Evolutionary conservation across 2,888 invertebrate species (phyloP), one percentile per base, ranked within the genome.

Genomic region (Aradus depressus): DNA sequence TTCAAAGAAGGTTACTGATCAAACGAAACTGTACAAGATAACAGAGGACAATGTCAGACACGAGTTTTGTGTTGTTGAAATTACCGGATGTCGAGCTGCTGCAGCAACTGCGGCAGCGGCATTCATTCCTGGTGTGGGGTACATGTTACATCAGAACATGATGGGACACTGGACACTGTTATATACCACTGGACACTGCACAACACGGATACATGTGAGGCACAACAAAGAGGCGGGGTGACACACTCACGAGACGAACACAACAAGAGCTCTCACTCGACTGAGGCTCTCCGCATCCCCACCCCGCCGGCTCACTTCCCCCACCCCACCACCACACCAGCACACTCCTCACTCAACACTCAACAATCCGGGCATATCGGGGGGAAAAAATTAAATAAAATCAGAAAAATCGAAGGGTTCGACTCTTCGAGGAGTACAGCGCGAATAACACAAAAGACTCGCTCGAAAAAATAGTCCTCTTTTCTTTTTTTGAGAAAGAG

Each of bases 81-180:
- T 82, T 74, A 86, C 85, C 81, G 85, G 85, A 77, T 86, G 86
- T 72, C 86, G 79, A 60, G 85, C 84, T 72, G 83, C 84, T 63
- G 67, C 86, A 67, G 84, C 85, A 67, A 84, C 84, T 68, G 82
- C 84, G 68, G 83, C 84, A 71, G 84, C 84, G 70, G 84, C 84
- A 74, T 84, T 85, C 80, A 84, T 85, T 75, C 83, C 83, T 74
- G 83, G 81, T 75, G 81, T 82, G 60, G 84, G 84, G 78, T 84
- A 86, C 85, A 86, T 86, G 72, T 67, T 68, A 67, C 56, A 62
- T 63, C 62, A 55, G 50, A 44, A 52, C 55, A 55, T 55, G 21
- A 18, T n/a, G n/a, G n/a, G 21, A 19, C 39, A 39, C 5, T 19
- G 12, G 18, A 39, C 39, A 39, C 16, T 39, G 19, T 25, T 26